Conservation (phyloP, 2,888 invertebrate genomes). For the Drosophila diplacantha region DNA sequence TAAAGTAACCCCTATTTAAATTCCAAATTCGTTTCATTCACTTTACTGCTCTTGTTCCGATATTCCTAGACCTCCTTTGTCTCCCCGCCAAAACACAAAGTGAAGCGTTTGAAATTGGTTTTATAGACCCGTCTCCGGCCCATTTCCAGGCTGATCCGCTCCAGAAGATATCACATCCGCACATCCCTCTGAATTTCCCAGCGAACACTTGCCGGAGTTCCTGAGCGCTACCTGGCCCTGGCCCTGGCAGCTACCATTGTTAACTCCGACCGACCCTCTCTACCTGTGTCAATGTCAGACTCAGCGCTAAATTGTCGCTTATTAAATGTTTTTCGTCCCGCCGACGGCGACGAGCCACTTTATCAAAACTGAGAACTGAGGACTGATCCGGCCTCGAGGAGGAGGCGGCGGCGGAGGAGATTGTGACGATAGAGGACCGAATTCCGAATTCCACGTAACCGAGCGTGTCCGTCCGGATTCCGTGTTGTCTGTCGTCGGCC, state of each 20-base stretch:
- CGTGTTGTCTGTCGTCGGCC: slow-evolving; percentile 44
- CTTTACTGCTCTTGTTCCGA: slow-evolving; percentile 1
- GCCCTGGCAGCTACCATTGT: slow-evolving; percentile 6
- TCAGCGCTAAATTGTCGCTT: slow-evolving; percentile 70
- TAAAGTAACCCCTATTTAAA: neutral
- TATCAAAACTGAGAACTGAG: slow-evolving; percentile 32
- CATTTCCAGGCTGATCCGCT: slow-evolving; percentile 10
- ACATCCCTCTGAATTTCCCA: slow-evolving; percentile 22
- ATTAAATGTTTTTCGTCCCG: slow-evolving; percentile 52
- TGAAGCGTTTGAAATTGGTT: slow-evolving; percentile 20
- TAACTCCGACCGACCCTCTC: slow-evolving; percentile 9
- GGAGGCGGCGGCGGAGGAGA: slow-evolving; percentile 4
- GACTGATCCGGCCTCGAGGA: neutral
- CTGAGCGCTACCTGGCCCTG: slow-evolving; percentile 21
- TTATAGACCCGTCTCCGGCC: slow-evolving; percentile 15
- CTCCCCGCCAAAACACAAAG: neutral
- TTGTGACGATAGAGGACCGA: slow-evolving; percentile 10
- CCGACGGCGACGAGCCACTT: slow-evolving; percentile 38
- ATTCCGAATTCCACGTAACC: slow-evolving; percentile 56
- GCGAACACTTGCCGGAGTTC: slow-evolving; percentile 31
- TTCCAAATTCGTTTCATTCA: slow-evolving; percentile 15
- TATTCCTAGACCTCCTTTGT: slow-evolving; percentile 9
- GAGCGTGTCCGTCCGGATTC: slow-evolving; percentile 35
- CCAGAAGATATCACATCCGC: slow-evolving; percentile 34
- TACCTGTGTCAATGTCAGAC: slow-evolving; percentile 70